Conservation (phyloP, 2,797 vertebrate genomes). For the Acanthurus lineatus region DNA sequence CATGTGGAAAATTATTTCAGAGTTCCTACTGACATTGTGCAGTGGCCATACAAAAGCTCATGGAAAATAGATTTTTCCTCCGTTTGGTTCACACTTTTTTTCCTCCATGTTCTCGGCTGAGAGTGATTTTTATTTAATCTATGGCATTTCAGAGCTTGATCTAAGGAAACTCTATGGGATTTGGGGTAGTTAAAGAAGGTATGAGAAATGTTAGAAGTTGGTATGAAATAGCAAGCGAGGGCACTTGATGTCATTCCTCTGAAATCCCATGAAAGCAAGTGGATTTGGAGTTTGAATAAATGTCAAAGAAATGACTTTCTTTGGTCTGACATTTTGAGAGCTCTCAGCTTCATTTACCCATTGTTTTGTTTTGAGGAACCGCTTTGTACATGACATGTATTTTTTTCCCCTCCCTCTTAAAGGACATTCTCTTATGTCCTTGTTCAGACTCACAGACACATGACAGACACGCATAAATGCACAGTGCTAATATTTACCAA, state of each 20-base stretch:
- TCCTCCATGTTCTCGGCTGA: neutral
- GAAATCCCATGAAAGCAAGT: slow-evolving; percentile 40
- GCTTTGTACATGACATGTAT: slow-evolving; percentile 38
- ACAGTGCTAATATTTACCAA: neutral
- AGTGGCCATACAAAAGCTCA: slow-evolving; percentile 24
- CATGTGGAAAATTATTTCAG: slow-evolving; percentile 49
- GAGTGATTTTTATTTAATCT: slow-evolving; percentile 17
- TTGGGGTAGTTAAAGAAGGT: slow-evolving; percentile 2
- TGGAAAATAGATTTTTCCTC: slow-evolving; percentile 9
- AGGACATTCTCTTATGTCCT: slow-evolving; percentile 40
- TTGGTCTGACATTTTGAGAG: slow-evolving; percentile 64
- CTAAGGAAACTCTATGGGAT: neutral
- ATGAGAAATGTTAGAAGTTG: neutral
- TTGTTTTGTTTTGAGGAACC: slow-evolving; percentile 30
- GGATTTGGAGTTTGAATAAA: slow-evolving; percentile 46
- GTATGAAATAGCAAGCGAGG: neutral
- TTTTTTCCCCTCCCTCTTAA: slow-evolving; percentile 24
- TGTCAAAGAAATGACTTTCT: slow-evolving; percentile 41
- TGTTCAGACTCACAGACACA: slow-evolving; percentile 28
- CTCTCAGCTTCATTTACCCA: slow-evolving; percentile 33
- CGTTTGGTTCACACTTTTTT: slow-evolving; percentile 3
- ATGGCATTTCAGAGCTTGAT: slow-evolving; percentile 7
- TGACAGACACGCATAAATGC: slow-evolving; percentile 35
- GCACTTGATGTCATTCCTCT: neutral
- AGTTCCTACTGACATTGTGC: slow-evolving; percentile 23